A percentile compares a stretch with the other conserved stretches of the same genome.
Evolutionary conservation across 2,888 invertebrate species (phyloP).

Genomic region (Hecatera dysodea): DNA sequence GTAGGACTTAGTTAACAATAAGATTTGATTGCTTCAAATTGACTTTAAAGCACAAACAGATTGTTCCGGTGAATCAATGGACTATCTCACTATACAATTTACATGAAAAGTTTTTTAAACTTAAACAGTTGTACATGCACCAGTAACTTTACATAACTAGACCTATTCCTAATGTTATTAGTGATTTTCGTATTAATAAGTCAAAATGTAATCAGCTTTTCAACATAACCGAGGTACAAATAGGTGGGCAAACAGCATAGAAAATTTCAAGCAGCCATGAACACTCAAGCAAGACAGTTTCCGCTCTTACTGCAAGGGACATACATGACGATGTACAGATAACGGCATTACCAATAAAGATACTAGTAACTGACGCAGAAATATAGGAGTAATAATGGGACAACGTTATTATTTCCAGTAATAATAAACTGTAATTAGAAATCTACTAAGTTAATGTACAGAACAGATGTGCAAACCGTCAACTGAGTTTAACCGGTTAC

Average conservation of each 20-base stretch:
- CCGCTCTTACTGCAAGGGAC: constrained; percentile 17
- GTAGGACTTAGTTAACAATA: constrained; percentile 65
- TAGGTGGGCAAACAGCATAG: neutral
- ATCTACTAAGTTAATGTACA: constrained; percentile 24
- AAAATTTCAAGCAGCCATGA: constrained; percentile 4
- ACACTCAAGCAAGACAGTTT: constrained; percentile 3
- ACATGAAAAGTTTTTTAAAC: constrained; percentile 44
- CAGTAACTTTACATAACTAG: constrained; percentile 2
- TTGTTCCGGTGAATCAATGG: constrained; percentile 66
- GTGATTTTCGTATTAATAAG: constrained; percentile 4
- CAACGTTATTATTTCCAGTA: constrained; percentile 46
- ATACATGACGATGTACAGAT: constrained; percentile 31
- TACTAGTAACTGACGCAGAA: constrained; percentile 17
- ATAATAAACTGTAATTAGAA: constrained; percentile 52
- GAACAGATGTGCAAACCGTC: constrained; percentile 51
- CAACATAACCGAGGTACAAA: neutral
- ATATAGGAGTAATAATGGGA: constrained; percentile 45
- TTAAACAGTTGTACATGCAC: constrained; percentile 15
- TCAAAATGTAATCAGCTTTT: neutral
- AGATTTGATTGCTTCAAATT: constrained; percentile 81
- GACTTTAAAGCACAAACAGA: constrained; percentile 80
- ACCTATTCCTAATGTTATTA: neutral
- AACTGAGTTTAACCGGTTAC: constrained; percentile 55
- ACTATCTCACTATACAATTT: constrained; percentile 53
- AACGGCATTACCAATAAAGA: constrained; percentile 27